These are phyloP conservation scores for Plagodis dolabraria DNA, from an alignment of 2,888 invertebrate species.

Conservation along the genomic window DNA sequence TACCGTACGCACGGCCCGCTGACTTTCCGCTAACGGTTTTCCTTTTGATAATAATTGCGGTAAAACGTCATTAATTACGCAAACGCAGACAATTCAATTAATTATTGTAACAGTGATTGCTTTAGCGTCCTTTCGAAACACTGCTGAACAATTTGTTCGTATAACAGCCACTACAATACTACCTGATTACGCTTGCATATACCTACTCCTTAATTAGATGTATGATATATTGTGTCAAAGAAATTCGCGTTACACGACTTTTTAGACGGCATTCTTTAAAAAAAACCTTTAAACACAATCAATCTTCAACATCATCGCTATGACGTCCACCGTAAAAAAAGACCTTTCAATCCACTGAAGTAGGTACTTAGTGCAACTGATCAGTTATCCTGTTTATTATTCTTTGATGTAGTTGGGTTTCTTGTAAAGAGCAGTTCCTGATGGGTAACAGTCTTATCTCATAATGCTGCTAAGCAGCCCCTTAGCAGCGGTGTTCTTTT, in stretches of 20 bases:
- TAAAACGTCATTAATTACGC: constrained; percentile 49
- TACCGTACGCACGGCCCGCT: constrained; percentile 40
- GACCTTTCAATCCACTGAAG: too few species aligned
- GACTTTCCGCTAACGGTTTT: constrained; percentile 63
- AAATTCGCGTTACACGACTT: constrained; percentile 4
- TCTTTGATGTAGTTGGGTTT: too few species aligned
- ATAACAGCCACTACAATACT: neutral
- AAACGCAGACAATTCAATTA: constrained; percentile 28
- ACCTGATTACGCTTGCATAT: constrained; percentile 16
- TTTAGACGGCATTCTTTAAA: neutral
- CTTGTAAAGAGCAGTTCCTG: too few species aligned
- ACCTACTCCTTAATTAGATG: constrained; percentile 17
- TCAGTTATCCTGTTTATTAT: too few species aligned
- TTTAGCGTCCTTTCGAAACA: constrained; percentile 17
- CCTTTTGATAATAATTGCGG: constrained; percentile 62
- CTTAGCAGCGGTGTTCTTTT: too few species aligned
- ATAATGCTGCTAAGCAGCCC: too few species aligned
- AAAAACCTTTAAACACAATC: too few species aligned
- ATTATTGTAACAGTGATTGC: constrained; percentile 16
- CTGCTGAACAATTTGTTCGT: neutral
- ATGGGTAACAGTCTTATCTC: too few species aligned
- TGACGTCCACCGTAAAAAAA: too few species aligned
- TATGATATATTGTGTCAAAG: constrained; percentile 22
- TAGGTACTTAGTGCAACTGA: too few species aligned
- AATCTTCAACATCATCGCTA: too few species aligned